These are phyloP conservation scores for Helobdella robusta DNA, from an alignment of 2,888 invertebrate genomes.

Conservation along the genomic window DNA sequence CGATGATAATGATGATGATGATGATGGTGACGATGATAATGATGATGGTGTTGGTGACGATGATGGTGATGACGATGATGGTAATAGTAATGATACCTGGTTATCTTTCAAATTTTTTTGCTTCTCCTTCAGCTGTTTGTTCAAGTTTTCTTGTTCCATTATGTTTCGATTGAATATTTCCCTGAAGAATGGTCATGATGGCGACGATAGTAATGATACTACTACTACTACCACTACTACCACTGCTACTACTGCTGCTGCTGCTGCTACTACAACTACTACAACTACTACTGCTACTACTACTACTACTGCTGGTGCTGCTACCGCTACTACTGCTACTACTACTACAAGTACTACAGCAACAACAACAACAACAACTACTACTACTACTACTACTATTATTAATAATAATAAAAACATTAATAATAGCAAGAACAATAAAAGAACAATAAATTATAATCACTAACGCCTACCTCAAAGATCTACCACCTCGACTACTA, in stretches of 20 bases:
- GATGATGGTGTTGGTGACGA: neutral
- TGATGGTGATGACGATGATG: neutral
- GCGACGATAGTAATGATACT: neutral
- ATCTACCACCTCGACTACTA: neutral
- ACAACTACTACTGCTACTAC: neutral
- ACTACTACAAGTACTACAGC: constrained; percentile 13
- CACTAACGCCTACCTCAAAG: no score
- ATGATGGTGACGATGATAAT: constrained; percentile 11
- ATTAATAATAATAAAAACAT: constrained; percentile 3
- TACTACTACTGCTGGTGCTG: neutral
- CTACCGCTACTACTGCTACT: neutral
- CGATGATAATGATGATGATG: neutral
- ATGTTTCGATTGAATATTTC: constrained; percentile 59
- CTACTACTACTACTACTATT: constrained; percentile 3
- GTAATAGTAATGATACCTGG: constrained; percentile 39
- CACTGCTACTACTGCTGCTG: neutral
- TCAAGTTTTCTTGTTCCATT: constrained; percentile 56
- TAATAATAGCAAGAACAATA: no score
- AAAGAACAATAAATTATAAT: no score
- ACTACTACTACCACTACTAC: neutral
- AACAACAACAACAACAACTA: constrained; percentile 15
- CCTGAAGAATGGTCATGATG: constrained; percentile 46
- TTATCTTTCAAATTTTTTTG: constrained; percentile 53
- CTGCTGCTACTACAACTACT: neutral
- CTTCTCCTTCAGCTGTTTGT: constrained; percentile 49